phyloP scores from a whole-genome alignment of 2,888 invertebrate species.

The Drosophila leonis region DNA sequence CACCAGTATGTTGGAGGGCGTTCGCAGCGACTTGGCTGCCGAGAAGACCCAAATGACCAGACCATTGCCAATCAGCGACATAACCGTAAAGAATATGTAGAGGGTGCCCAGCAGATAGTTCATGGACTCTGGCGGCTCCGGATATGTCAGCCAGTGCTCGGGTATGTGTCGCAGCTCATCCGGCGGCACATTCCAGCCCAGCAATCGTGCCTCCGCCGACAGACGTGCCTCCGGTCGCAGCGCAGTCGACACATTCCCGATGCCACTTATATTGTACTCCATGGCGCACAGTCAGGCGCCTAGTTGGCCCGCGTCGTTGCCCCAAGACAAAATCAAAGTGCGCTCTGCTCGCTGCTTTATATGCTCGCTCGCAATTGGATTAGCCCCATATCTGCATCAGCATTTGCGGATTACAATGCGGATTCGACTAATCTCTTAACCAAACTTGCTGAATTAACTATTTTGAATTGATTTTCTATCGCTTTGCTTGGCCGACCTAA shows the following conservation, averaged over 20 bases:
- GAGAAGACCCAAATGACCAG: constrained; percentile 93
- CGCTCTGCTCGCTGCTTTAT: constrained; percentile 42
- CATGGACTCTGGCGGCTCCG: constrained; percentile 92
- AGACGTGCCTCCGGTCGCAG: constrained; percentile 77
- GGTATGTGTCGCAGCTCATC: constrained; percentile 92
- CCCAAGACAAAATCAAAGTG: constrained; percentile 69
- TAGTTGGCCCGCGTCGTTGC: constrained; percentile 45
- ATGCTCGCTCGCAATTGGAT: constrained; percentile 63
- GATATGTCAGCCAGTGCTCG: constrained; percentile 92
- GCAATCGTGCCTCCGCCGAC: constrained; percentile 85
- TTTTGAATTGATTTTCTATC: constrained; percentile 61
- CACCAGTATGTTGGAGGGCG: constrained; percentile 93
- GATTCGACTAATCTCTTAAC: constrained; percentile 64
- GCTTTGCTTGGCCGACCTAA: background rate
- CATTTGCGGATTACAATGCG: constrained; percentile 47
- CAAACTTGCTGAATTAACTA: constrained; percentile 49
- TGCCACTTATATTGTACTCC: constrained; percentile 60
- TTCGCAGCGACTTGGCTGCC: constrained; percentile 84
- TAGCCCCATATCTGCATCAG: constrained; percentile 49
- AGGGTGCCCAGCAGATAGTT: constrained; percentile 92
- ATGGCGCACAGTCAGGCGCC: constrained; percentile 39
- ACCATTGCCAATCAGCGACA: constrained; percentile 92
- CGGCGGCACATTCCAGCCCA: constrained; percentile 92
- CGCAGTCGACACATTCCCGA: constrained; percentile 76
- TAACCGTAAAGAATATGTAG: constrained; percentile 91